Base-by-base conservation (phyloP, 2,888 invertebrate species). In the Andrena praecox region DNA sequence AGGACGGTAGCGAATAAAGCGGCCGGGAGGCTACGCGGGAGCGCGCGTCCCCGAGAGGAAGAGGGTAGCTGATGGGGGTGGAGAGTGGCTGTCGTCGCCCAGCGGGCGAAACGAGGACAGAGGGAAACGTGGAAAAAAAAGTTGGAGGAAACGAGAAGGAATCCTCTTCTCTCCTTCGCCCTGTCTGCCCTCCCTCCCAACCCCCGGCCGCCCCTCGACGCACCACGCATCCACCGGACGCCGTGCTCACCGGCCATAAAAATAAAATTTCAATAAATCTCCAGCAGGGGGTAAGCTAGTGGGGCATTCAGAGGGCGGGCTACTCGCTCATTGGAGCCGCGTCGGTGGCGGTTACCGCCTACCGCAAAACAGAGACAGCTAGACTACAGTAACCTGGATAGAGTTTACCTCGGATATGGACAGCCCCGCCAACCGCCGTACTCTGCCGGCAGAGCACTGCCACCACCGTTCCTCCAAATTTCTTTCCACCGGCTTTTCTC, bases 231-330 rank as follows among this genome's bases (percentile, higher is more conserved):
- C 82, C 74, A 71, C 79, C 79, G 78, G 83, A 78, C 84, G 83
- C 71, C 84, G 84, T 89, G 90, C 91, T 91, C 91, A 88, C 87
- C 92, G 90, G 92, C 93, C 94, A 93, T 94, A 94, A 94, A 94
- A 94, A 94, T 94, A 94, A 94, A 94, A 93, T 94, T 94, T 94
- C 94, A 94, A 94, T 94, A 94, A 94, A 94, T 94, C 93, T 93
- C 93, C 90, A 85, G 86, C 88, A 67, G 86, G 86, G 85, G 86
- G 89, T 82, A 87, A 89, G 82, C 89, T 89, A 90, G 91, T 91
- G 91, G 92, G 91, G 89, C 78, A 88, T 88, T 75, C 87, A 82
- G 89, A 88, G 91, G 92, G 91, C 93, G 93, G 92, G 90, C 89
- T 87, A 85, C 82, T 84, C 88, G 85, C 90, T 89, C 89, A 93